Evolutionary conservation across 2,888 invertebrate genomes (phyloP), one percentile per base, ranked within the genome.

Genomic region (Brachyptera risi): DNA sequence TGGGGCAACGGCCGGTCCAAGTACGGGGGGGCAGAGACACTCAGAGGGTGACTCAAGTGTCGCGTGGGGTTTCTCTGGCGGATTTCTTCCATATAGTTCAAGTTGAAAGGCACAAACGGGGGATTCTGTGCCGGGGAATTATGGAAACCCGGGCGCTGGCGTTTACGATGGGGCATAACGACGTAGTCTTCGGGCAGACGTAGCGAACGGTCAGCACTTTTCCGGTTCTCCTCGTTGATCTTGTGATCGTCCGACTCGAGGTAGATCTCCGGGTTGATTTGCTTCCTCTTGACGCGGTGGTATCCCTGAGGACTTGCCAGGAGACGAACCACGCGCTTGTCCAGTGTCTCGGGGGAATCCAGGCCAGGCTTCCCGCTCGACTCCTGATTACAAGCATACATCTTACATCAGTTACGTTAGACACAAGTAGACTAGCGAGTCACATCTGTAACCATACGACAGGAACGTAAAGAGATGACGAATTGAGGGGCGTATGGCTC

Each of bases 81-180:
- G 71, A 86, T 82, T 71, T 88, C 88, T 73, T 88, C 88, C 68
- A 88, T 79, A 71, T 88, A 86, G 67, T 86, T 86, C 59, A 87
- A 87, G 67, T 86, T 85, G 72, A 89, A 90, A 62, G 91, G 89
- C 66, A 91, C 90, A 71, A 92, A 92, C 38, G 92, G 90, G 64
- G 90, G 89, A 76, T 92, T 91, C 72, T 92, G 91, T 65, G 90
- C 88, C 19, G 92, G 91, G 35, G 91, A 88, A 71, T 91, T 91
- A 73, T 91, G 90, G 70, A 92, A 92, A 56, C 92, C 92, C 1
- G 91, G 91, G 72, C 91, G 80, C 9, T 54, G 54, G 73, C 92
- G 80, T 77, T 92, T 92, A 68, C 92, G 79, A 77, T 92, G 91
- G 11, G 92, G 92, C 31, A 91, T 92, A 21, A 92, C 92, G 42